Percentiles rank a stretch among this genome's conserved stretches.
These are phyloP conservation scores for Formicarius rufipectus DNA, from an alignment of 2,113 vertebrate genomes.

Conservation along the genomic window DNA sequence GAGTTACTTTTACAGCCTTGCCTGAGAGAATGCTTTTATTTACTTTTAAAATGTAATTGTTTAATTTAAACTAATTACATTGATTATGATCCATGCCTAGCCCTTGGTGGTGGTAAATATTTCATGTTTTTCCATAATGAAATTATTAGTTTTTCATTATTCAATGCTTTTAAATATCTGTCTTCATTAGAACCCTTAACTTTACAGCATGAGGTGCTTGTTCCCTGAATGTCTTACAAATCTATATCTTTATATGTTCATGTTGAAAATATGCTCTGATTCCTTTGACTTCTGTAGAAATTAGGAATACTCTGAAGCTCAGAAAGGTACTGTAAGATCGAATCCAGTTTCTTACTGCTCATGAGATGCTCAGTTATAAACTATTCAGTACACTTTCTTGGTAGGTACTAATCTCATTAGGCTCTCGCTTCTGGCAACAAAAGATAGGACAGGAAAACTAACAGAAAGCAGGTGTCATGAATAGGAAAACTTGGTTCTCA, in stretches of 20 bases:
- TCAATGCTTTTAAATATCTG: not conserved
- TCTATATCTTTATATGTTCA: not conserved
- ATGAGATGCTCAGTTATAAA: not conserved
- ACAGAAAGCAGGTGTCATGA: not conserved
- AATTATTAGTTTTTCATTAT: conserved; percentile 26
- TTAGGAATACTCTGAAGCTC: not conserved
- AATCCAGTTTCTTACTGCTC: not conserved
- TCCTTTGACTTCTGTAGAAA: not conserved
- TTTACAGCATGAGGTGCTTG: not conserved
- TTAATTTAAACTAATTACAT: not conserved
- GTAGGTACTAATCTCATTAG: not conserved
- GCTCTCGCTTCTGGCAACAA: not conserved
- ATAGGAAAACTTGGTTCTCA: not conserved
- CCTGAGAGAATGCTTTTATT: not conserved
- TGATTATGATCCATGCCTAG: not conserved
- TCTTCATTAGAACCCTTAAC: not conserved
- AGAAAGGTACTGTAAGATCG: not conserved
- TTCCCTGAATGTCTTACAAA: not conserved
- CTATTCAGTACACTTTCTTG: not conserved
- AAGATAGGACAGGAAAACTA: not conserved
- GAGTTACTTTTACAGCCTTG: not conserved
- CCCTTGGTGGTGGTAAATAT: not conserved
- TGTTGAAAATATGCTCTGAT: not conserved
- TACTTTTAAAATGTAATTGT: not conserved
- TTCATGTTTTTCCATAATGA: not conserved